Percentiles rank a stretch among this genome's conserved stretches.
These are phyloP conservation scores for Xanthia icteritia DNA, from an alignment of 2,888 invertebrate species.

Conservation along the genomic window DNA sequence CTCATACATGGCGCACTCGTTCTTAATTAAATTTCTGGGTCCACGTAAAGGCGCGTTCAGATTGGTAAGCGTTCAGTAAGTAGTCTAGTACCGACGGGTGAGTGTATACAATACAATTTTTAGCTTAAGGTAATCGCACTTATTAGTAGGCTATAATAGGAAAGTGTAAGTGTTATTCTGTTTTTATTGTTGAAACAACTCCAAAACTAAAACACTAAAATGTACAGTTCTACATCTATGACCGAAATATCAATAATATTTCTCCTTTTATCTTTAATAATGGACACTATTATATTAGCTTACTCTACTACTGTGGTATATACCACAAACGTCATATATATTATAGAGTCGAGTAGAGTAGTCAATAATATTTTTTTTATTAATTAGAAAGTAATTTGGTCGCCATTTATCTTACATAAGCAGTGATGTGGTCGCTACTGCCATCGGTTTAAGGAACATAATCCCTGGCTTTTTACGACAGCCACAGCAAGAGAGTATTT, in stretches of 20 bases:
- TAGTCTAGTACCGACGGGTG: neutral
- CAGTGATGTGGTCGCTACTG: neutral
- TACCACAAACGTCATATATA: no score
- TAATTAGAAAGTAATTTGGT: no score
- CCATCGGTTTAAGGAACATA: neutral
- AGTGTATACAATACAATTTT: neutral
- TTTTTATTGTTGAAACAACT: no score
- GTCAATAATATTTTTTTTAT: no score
- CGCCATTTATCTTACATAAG: neutral
- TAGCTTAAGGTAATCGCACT: no score
- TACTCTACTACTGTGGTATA: no score
- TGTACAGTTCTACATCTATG: no score
- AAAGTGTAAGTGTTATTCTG: no score
- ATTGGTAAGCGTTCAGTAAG: neutral
- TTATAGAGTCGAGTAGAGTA: no score
- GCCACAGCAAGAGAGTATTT: constrained; percentile 1
- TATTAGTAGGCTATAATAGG: no score
- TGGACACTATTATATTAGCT: no score
- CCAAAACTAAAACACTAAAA: neutral
- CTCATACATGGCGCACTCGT: constrained; percentile 28
- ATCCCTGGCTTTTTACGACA: neutral
- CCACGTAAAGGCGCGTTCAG: constrained; percentile 17
- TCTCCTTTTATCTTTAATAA: no score
- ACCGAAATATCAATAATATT: neutral
- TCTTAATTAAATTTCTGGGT: constrained; percentile 61